These are phyloP conservation scores for Halcyon smyrnensis DNA, from an alignment of 2,797 vertebrate genomes.

Conservation along the genomic window DNA sequence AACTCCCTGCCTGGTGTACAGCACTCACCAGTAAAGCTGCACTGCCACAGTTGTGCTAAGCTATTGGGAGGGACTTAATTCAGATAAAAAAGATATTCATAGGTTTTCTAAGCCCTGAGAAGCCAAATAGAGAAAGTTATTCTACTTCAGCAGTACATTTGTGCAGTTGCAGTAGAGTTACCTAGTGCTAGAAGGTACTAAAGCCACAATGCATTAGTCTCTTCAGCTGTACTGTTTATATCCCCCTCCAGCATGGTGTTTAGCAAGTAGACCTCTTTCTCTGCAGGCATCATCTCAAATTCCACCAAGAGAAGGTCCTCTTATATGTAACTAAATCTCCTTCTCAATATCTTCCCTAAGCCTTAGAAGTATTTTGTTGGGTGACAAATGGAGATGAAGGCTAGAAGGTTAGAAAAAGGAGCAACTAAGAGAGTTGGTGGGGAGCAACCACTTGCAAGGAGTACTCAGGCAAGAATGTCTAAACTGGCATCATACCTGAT, in stretches of 20 bases:
- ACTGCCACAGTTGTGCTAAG: not conserved
- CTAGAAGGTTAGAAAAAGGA: not conserved
- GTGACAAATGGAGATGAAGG: not conserved
- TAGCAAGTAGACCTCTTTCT: not conserved
- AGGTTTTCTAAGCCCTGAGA: not conserved
- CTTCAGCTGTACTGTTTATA: not conserved
- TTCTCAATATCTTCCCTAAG: not conserved
- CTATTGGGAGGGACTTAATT: not conserved
- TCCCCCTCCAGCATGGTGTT: not conserved
- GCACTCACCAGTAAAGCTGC: not conserved
- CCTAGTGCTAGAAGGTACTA: not conserved
- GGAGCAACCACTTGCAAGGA: not conserved
- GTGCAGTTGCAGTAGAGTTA: not conserved
- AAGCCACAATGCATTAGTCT: not conserved
- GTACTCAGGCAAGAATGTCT: not conserved
- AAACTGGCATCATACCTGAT: not conserved
- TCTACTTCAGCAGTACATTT: not conserved
- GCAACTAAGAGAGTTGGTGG: not conserved
- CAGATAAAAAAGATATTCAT: not conserved
- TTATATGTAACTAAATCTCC: not conserved
- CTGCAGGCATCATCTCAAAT: not conserved
- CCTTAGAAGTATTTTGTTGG: not conserved
- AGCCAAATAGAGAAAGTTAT: not conserved
- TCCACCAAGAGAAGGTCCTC: not conserved
- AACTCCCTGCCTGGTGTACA: rapidly evolving